Base-by-base conservation (phyloP, 2,113 vertebrate species). In the Plecturocebus donacophilus region DNA sequence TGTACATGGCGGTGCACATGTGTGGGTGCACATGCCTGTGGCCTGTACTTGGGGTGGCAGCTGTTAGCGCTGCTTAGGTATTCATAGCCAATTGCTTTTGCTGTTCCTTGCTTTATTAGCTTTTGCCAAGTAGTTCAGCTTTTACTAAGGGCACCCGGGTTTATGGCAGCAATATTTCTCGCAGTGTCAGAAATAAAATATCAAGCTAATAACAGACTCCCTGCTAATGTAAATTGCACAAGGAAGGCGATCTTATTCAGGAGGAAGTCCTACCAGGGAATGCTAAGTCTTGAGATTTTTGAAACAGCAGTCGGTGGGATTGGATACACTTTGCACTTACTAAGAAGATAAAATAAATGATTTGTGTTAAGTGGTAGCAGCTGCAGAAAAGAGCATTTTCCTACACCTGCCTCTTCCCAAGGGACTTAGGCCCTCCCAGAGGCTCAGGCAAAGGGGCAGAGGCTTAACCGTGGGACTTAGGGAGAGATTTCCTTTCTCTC, bases 131-230 rank as follows among this genome's bases (percentile, higher is more conserved):
- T 98, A 97, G 97, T 98, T 98, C 95, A 97, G 97, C 97, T 98
- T 98, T 97, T 98, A 98, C 98, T 98, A 97, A 98, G 98, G 98
- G 97, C 98, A 98, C 94, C 52, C 27, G 58, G 97, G 98, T 99
- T 99, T 99, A 98, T 97, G 97, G 97, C 97, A 98, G 97, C 0
- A 3, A 94, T 99, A 98, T 98, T 98, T 99, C 97, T 98, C 91
- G 96, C 90, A 81, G 88, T 98, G 98, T 98, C 98, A 98, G 97
- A 98, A 98, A 97, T 96, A 98, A 98, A 99, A 98, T 98, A 98
- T 97, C 97, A 94, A 93, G 87, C 97, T 98, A 98, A 98, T 98
- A 98, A 98, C 95, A 96, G 97, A 97, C 90, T 97, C 93, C 92
- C 93, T 97, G 94, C 95, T 98, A 98, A 98, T 97, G 96, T 98